Evolutionary conservation across 30 jellyfish, hydroid and myxozoan genomes (phyloP), one percentile per base, ranked within the genome.

Genomic region (Nemopilema nomurai): DNA sequence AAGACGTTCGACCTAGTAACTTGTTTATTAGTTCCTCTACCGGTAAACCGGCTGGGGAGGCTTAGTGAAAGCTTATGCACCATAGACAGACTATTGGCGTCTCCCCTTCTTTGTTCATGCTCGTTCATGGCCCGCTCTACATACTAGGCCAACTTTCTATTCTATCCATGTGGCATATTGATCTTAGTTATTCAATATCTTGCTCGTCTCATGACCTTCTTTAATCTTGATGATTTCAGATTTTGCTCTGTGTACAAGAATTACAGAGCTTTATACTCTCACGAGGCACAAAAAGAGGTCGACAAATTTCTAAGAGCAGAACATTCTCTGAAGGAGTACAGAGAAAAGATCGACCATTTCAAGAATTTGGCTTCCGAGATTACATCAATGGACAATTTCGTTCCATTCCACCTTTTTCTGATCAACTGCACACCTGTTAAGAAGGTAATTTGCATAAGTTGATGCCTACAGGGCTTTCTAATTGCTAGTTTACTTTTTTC

Each of bases 381-480:
- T 32, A 86, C 89, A 1, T 78, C 89, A 29, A 13, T 86, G 95
- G 95, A 86, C 31, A 63, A 86, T 71, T 77, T 76, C 51, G 95
- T 86, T 20, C 95, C 95, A 8, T 86, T 76, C 22, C 89, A 86
- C 76, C 50, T 86, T 28, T 86, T 86, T 70, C 85, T 86, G 28
- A 68, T 86, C 41, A 89, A 86, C 30, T 86, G 95, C 30, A 78
- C 95, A 8, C 89, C 87, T 17, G 71, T 86, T 51, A 86, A 86
- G 57, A 67, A 76, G 89, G 95, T 86, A 22, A 0, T 82, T 29
- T 64, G 18, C 4, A 41, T 41, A 6, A 3, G 6, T 41, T 13
- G 57, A 41, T 41, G 9, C 13, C 13, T 41, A 3, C 9, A 41
- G 57, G 6, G 57, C 6, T 41, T 41, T 3, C 13, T 41, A 13